These are phyloP conservation scores for Luehdorfia chinensis DNA, from an alignment of 1,140 invertebrate genomes.

Conservation along the genomic window DNA sequence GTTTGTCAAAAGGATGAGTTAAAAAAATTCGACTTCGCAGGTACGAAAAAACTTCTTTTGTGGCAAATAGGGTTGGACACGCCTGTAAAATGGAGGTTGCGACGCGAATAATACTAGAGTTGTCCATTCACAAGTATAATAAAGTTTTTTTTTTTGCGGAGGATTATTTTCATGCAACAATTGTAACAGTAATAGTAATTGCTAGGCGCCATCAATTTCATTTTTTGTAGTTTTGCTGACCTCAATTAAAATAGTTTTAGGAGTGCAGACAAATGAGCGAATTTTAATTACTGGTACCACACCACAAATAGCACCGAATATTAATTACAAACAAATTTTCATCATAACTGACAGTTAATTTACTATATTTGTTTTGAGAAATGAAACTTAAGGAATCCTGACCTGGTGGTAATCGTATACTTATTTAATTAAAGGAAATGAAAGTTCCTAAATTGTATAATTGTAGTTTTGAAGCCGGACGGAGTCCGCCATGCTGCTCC, in stretches of 20 bases:
- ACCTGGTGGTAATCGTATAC: too few relatives aligned
- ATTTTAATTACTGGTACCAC: not conserved
- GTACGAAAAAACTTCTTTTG: constrained; percentile 51
- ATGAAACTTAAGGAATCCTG: too few relatives aligned
- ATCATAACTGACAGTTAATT: too few relatives aligned
- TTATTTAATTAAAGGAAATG: too few relatives aligned
- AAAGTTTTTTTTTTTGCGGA: constrained; percentile 54
- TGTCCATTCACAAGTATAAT: constrained; percentile 44
- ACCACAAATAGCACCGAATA: too few relatives aligned
- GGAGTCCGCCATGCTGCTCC: too few relatives aligned
- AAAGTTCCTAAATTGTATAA: too few relatives aligned
- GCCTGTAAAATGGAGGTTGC: constrained; percentile 23
- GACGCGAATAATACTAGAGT: constrained; percentile 44
- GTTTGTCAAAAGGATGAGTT: constrained; percentile 30
- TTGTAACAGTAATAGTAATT: constrained; percentile 31
- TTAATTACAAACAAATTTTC: too few relatives aligned
- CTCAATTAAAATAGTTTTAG: not conserved
- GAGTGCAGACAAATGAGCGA: not conserved
- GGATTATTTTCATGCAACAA: constrained; percentile 33
- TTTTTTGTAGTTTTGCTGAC: constrained; percentile 41
- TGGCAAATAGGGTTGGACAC: constrained; percentile 23
- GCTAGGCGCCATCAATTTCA: constrained; percentile 42
- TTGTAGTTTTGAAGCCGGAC: too few relatives aligned
- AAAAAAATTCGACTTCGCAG: constrained; percentile 59
- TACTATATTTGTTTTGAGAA: too few relatives aligned